Evolutionary conservation across 2,113 vertebrate species (phyloP), one percentile per base, ranked within the genome.

Genomic region (Bucco capensis): DNA sequence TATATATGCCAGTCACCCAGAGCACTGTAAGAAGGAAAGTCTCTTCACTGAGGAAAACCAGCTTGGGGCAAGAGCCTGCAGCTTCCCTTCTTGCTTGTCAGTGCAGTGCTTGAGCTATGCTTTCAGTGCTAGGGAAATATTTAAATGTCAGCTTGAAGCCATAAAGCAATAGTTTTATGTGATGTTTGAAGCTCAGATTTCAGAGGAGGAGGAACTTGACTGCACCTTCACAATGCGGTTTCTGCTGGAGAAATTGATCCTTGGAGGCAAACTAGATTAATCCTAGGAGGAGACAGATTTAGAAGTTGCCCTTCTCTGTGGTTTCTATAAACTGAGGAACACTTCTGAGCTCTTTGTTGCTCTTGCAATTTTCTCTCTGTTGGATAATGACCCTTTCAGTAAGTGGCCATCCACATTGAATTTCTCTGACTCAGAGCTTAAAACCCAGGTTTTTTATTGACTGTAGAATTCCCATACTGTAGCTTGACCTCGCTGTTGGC

Each of bases 311-410:
- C 74, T 90, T 86, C 42, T 95, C 44, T 87, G 83, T 90, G 92
- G 74, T 94, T 95, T 93, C 81, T 89, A 65, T 96, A 89, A 96
- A 90, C 88, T 62, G 71, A 90, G 84, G 84, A 92, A 94, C 86
- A 56, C 47, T 93, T 89, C 74, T 80, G 86, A 78, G 71, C 66
- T 94, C 90, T 95, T 91, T 96, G 92, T 96, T 96, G 95, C 90
- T 89, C 35, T 82, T 82, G 92, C 93, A 93, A 87, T 96, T 96
- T 96, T 79, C 74, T 92, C 92, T 93, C 93, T 93, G 90, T 94
- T 95, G 95, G 93, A 96, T 88, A 90, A 90, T 96, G 93, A 95
- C 94, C 95, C 92, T 95, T 96, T 95, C 96, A 96, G 74, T 95
- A 96, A 96, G 71, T 95, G 90, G 95, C 88, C 93, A 91, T 92